Evolutionary conservation across 2,888 invertebrate genomes (phyloP), one percentile per base, ranked within the genome.

Genomic region (Athalia circularis): DNA sequence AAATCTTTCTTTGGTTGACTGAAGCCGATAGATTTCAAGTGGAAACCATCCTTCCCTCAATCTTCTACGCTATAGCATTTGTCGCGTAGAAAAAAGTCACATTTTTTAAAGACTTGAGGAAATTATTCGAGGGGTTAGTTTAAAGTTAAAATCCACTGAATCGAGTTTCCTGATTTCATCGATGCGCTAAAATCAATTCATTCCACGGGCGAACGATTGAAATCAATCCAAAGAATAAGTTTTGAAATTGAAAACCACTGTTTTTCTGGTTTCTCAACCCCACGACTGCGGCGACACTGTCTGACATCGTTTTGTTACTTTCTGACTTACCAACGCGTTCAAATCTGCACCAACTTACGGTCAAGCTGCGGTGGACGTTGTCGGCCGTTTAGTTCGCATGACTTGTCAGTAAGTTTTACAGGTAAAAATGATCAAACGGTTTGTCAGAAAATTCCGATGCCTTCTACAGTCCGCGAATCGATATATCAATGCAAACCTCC

Each of bases 351-450:
- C 57, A 72, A 59, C 57, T 47, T 47, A 59, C 13, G 57, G 72
- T 72, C 72, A 72, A 72, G 72, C 57, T 47, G 57, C 47, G 5
- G 47, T 59, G 59, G 72, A 72, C 47, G 8, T 72, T 72, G 72
- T 72, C 72, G 72, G 72, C 59, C 47, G 68, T 54, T 54, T 67
- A 5, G 15, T 47, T 65, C n/a, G n/a, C 15, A 65, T 15, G 29
- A 52, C 50, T 67, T 52, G 52, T 67, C 67, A 52, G 67, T 52
- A 50, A 67, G 15, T 68, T 64, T 29, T 8, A 43, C 3, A 52
- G 15, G 4, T 0, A 43, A 43, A 54, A 52, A 68, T 50, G 43
- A n/a, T 54, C 11, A 47, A 15, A 54, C 9, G 0, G n/a, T 9
- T 54, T 4, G 11, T n/a, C 11, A 4, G 54, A 11, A 54, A 54